Evolutionary conservation across 2,888 invertebrate species (phyloP).

Genomic region (Alcis repandata): DNA sequence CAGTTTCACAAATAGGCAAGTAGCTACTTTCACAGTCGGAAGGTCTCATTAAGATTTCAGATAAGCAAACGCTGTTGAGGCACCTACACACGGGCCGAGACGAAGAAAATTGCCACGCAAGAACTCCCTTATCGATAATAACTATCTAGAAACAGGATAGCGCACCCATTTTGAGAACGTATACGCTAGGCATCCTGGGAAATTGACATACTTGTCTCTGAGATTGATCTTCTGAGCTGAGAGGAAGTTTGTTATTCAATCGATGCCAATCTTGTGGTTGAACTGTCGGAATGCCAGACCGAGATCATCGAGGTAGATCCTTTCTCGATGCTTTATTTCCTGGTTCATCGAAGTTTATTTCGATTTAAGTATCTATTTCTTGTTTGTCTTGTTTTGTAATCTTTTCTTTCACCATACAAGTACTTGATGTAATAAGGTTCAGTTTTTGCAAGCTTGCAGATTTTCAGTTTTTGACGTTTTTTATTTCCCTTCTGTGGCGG

Average conservation of each 20-base stretch:
- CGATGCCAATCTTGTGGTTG: slow-evolving; percentile 6
- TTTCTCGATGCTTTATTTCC: neutral
- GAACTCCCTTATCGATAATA: slow-evolving; percentile 48
- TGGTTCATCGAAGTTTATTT: neutral
- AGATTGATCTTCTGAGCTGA: slow-evolving; percentile 15
- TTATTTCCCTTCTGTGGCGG: no score
- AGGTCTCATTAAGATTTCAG: slow-evolving; percentile 48
- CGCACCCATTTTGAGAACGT: slow-evolving; percentile 31
- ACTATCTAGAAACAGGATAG: slow-evolving; percentile 45
- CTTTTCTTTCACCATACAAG: no score
- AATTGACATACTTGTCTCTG: slow-evolving; percentile 28
- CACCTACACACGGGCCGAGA: slow-evolving; percentile 31
- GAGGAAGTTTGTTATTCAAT: slow-evolving; percentile 23
- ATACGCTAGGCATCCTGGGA: slow-evolving; percentile 16
- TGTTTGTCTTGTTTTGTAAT: neutral
- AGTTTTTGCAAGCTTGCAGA: no score
- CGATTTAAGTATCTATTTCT: neutral
- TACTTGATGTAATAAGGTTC: no score
- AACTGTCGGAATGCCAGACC: slow-evolving; percentile 5
- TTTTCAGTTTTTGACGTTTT: no score
- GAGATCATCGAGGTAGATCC: slow-evolving; percentile 14
- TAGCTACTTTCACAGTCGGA: slow-evolving; percentile 36
- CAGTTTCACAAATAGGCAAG: slow-evolving; percentile 33
- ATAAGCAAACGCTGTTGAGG: slow-evolving; percentile 43
- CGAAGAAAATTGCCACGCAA: slow-evolving; percentile 47